Base-by-base conservation (phyloP, 1,140 invertebrate genomes). In the Magallana gigas region DNA sequence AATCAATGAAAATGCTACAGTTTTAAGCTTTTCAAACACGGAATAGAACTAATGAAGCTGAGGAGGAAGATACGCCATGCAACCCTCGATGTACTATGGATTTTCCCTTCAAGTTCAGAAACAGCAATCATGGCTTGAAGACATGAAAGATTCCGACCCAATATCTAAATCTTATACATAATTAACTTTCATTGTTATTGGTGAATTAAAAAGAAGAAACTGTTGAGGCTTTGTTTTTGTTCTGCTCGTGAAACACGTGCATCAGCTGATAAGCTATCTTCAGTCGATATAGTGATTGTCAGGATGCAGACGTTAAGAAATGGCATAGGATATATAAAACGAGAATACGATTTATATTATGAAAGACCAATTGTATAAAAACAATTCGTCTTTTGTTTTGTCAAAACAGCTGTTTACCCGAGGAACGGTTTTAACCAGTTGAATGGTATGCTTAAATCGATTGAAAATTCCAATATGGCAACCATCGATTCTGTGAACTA, bases 401-500 rank as follows among this genome's bases (percentile, higher is more conserved):
- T 12, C 68, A 29, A 76, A 29, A 76, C 68, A 76, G 18, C 68
- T 76, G 68, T 29, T 76, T 76, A 76, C 29, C 68, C 68, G 18
- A 76, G 68, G 68, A 76, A 76, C 68, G 12, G 68, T 76, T 76
- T 76, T 11, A 76, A 76, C 68, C 68, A 76, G 68, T 29, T 76
- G 68, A 76, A 76, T 36, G 68, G 68, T 29, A 76, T 29, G 68
- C 68, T 29, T 48, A 76, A 29, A 76, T 76, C 68, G 68, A 76
- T 76, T 76, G 68, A 76, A 76, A 76, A 76, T 76, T 76, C 68
- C 68, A 76, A 76, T 76, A 76, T 76, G 68, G 68, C 68, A 76
- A 76, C 68, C 68, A 76, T 76, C 68, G 68, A 76, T 76, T 76
- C 18, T 36, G 68, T 76, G 68, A 76, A 76, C 68, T 62, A 62